phyloP scores from a whole-genome alignment of 2,797 vertebrate genomes.

The Xenops minutus region DNA sequence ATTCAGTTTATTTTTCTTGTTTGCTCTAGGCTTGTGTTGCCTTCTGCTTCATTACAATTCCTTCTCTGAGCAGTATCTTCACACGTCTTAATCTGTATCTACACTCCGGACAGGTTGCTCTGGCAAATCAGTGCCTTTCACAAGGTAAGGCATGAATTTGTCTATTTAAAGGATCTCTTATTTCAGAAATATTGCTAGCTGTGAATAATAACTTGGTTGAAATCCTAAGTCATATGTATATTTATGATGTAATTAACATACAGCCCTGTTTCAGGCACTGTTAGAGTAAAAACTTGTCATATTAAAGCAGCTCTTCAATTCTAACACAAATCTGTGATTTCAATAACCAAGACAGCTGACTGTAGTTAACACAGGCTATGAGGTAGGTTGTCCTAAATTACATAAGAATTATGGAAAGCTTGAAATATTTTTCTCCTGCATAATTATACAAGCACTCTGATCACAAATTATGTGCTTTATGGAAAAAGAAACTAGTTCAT shows the following conservation, averaged over 20 bases:
- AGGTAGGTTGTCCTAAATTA: not conserved
- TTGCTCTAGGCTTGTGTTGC: slow-evolving; percentile 90
- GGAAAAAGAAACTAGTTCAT: not conserved
- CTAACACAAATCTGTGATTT: not conserved
- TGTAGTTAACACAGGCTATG: not conserved
- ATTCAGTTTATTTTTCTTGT: not conserved
- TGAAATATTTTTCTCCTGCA: not conserved
- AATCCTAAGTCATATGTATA: not conserved
- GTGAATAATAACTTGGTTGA: not conserved
- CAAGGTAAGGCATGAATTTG: slow-evolving; percentile 82
- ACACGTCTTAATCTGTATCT: slow-evolving; percentile 91
- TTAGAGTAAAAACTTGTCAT: not conserved
- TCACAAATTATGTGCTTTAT: not conserved
- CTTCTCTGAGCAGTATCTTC: slow-evolving; percentile 92
- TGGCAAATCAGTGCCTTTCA: slow-evolving; percentile 97
- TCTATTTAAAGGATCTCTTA: not conserved
- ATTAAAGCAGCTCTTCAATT: not conserved
- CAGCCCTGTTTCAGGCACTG: not conserved
- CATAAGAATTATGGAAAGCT: not conserved
- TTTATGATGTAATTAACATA: not conserved
- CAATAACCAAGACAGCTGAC: not conserved
- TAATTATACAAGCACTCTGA: not conserved
- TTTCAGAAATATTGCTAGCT: not conserved
- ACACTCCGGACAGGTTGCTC: slow-evolving; percentile 91
- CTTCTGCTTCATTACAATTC: slow-evolving; percentile 98